Evolutionary conservation across 1,140 invertebrate genomes (phyloP).

Genomic region (Drosophila ambigua): DNA sequence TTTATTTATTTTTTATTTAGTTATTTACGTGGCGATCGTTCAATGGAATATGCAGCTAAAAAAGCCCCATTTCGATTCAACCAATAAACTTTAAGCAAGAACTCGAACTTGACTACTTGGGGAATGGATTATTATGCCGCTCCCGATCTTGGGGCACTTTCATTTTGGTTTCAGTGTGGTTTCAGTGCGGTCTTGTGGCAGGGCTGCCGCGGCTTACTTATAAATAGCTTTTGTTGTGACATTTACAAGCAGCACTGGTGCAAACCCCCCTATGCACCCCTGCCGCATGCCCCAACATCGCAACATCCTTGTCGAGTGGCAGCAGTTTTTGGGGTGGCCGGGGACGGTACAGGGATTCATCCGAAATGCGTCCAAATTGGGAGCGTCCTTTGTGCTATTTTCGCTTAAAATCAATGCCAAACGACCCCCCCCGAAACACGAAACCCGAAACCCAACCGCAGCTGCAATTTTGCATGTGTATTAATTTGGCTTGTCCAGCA

Average conservation of each 20-base stretch:
- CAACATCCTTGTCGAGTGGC: slow-evolving; percentile 22
- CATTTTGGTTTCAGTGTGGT: no score
- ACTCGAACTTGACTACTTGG: no score
- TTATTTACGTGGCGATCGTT: no score
- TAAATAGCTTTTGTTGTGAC: slow-evolving; percentile 78
- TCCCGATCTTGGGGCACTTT: no score
- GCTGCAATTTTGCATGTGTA: not conserved
- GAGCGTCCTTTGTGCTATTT: slow-evolving; percentile 53
- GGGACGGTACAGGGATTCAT: slow-evolving; percentile 11
- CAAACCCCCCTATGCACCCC: not conserved
- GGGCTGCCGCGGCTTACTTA: slow-evolving; percentile 53
- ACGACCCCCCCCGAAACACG: no score
- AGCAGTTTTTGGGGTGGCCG: not conserved
- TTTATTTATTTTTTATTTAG: no score
- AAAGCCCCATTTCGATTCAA: no score
- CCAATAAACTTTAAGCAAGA: no score
- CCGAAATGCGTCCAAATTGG: slow-evolving; percentile 17
- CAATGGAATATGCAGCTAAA: no score
- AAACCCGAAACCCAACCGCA: not conserved
- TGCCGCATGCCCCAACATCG: not conserved
- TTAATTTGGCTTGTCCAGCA: no score
- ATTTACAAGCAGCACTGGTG: slow-evolving; percentile 36
- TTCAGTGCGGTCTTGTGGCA: slow-evolving; percentile 23
- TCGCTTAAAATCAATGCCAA: slow-evolving; percentile 58
- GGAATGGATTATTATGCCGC: no score